Base-by-base conservation (phyloP, 2,797 vertebrate genomes). In the Anguilla pacifica region DNA sequence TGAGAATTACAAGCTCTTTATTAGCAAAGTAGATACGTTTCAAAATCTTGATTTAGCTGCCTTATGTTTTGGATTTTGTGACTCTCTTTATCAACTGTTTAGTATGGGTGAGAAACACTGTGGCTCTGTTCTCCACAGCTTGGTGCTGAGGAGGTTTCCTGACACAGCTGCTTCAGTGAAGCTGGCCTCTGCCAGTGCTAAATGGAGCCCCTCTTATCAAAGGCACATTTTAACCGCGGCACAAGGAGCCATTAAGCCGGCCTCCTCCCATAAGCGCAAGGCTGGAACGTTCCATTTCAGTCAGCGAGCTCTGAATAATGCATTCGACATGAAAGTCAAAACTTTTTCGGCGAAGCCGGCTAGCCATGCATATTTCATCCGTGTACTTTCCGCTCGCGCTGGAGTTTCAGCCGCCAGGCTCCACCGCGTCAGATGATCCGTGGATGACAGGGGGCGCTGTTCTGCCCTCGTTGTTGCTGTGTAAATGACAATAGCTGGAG, bases 361-460 rank as follows among this genome's bases (percentile, higher is more conserved):
- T 19, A 82, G 11, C 82, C 86, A 84, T 87, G 61, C 43, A 87
- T 87, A 49, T 87, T 55, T 87, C 25, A 87, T 84, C 46, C n/a
- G 39, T 55, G 81, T 39, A 61, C 82, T 51, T 87, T 87, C 61
- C 81, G 28, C 79, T n/a, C 79, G 46, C 25, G 19, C 79, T 51
- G 79, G 79, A 82, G 79, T 82, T 82, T 82, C 79, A 82, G 43
- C 79, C 22, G 6, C 35, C 79, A 19, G 39, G 46, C 46, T 43
- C 46, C 4, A 2, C 43, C 19, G 79, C 79, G 43, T n/a, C 79
- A 51, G 79, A 13, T n/a, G 79, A 82, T 82, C 79, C 43, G 79
- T 25, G 43, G 43, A 82, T 49, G 79, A 51, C 46, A 51, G 22
- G 19, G 79, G 79, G 19, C 22, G n/a, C 43, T 51, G 22, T 51